Evolutionary conservation across 1,140 invertebrate species (phyloP).

Genomic region (Micrasema minimum): DNA sequence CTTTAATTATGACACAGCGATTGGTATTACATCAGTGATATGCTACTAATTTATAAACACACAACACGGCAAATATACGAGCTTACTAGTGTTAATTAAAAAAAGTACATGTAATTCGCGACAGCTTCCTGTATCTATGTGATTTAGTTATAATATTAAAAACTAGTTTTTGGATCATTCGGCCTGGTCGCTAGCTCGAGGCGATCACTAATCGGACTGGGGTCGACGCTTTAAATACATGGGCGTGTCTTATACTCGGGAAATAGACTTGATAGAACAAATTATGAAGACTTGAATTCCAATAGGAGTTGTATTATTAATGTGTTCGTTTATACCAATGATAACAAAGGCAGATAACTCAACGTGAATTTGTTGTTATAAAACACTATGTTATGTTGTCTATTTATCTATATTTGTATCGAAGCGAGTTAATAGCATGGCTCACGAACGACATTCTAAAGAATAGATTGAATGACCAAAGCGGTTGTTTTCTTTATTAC

Average conservation of each 20-base stretch:
- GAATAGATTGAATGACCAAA: slow-evolving; percentile 15
- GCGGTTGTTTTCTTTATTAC: not conserved
- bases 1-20: too few relatives aligned
- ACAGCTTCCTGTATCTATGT: slow-evolving; percentile 27
- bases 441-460: too few relatives aligned
- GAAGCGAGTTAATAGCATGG: too few relatives aligned
- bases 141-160: slow-evolving; percentile 10
- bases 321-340: too few relatives aligned
- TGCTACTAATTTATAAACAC: not conserved
- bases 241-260: slow-evolving; percentile 3
- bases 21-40: slow-evolving; percentile 7
- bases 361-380: too few relatives aligned
- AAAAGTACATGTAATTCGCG: slow-evolving; percentile 2
- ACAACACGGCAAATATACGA: too few relatives aligned
- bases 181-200: not conserved
- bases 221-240: slow-evolving; percentile 26
- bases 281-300: slow-evolving; percentile 10
- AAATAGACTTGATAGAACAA: not conserved
- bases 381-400: too few relatives aligned
- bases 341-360: too few relatives aligned
- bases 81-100: not conserved
- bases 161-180: slow-evolving; percentile 8
- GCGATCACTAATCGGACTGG: slow-evolving; percentile 18
- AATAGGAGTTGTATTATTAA: too few relatives aligned
- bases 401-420: too few relatives aligned